Evolutionary conservation across 2,888 invertebrate species (phyloP), one percentile per base, ranked within the genome.

Genomic region (Seira musarum): DNA sequence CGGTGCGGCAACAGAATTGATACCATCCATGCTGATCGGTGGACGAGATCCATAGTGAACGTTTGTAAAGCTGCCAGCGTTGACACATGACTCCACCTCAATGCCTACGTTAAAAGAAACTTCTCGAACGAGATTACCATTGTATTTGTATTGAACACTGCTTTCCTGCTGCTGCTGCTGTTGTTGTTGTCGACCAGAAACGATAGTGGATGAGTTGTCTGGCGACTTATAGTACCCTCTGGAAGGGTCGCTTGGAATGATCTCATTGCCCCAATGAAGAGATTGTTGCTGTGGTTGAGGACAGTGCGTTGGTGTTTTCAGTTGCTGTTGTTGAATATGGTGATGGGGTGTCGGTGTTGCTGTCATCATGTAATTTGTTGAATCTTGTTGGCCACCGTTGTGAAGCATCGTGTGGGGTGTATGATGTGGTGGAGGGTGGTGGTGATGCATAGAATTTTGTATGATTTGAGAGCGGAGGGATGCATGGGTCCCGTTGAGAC

Each of bases 61-160:
- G 88, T 92, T 93, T 84, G 92, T 92, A 87, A 93, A 94, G 88
- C 91, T 92, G 25, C 92, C 92, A 79, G 91, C 89, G 88, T 92
- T 92, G 21, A 93, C 91, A 88, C 93, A 93, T 61, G 92, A 91
- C 88, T 92, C 92, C 76, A 92, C 91, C 88, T 92, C 92, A 65
- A 92, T 89, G 87, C 91, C 90, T 35, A 91, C 91, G 66, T 84
- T 84, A 53, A 87, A 87, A 17, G 87, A 82, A 21, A 91, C 90
- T 87, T 92, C 92, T 84, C 91, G 89, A 82, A 92, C 87, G 85
- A 91, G 88, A 84, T 87, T 88, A 74, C 82, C 82, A 49, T 82
- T 80, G 76, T 85, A 84, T 57, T 85, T 78, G 40, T 78, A 78
- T 22, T 60, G 78, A 66, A 49, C 72, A 35, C 60, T 71, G 21